These are phyloP conservation scores for Drosophila leonis DNA, from an alignment of 2,888 invertebrate species.

Conservation along the genomic window DNA sequence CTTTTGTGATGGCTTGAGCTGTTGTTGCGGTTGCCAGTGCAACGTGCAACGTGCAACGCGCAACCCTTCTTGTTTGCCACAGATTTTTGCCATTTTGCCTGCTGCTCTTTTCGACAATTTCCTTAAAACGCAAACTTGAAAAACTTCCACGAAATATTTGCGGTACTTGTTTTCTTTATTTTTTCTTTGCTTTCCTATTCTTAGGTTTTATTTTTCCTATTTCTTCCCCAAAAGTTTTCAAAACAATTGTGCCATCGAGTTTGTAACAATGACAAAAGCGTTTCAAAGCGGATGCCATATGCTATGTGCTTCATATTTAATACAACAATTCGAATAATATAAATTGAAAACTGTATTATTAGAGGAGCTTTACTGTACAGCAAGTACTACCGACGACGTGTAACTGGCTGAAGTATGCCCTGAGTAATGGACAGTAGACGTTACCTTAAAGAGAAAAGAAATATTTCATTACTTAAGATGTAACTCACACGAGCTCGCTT, in stretches of 20 bases:
- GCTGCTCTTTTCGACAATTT: conserved; percentile 62
- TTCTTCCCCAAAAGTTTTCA: conserved; percentile 42
- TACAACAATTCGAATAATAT: conserved; percentile 30
- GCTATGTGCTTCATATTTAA: conserved; percentile 40
- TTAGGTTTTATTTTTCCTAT: conserved; percentile 10
- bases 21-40: conserved; percentile 60
- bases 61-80: conserved; percentile 45
- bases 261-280: conserved; percentile 51
- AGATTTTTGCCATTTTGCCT: conserved; percentile 47
- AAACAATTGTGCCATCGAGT: conserved; percentile 59
- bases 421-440: conserved; percentile 10
- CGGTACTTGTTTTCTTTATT: conserved; percentile 14
- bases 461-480: not conserved
- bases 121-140: conserved; percentile 73
- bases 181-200: conserved; percentile 17
- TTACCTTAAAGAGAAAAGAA: not conserved
- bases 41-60: conserved; percentile 50
- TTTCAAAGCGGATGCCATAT: conserved; percentile 35
- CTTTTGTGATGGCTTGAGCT: conserved; percentile 45
- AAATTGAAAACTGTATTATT: not conserved
- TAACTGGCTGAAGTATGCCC: conserved; percentile 51
- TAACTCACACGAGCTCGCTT: conserved; percentile 60
- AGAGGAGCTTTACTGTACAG: conserved; percentile 1
- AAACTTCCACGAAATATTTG: conserved; percentile 65
- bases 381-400: conserved; percentile 32